Base-by-base conservation (phyloP, 2,888 invertebrate species). In the Choreutis nemorana region DNA sequence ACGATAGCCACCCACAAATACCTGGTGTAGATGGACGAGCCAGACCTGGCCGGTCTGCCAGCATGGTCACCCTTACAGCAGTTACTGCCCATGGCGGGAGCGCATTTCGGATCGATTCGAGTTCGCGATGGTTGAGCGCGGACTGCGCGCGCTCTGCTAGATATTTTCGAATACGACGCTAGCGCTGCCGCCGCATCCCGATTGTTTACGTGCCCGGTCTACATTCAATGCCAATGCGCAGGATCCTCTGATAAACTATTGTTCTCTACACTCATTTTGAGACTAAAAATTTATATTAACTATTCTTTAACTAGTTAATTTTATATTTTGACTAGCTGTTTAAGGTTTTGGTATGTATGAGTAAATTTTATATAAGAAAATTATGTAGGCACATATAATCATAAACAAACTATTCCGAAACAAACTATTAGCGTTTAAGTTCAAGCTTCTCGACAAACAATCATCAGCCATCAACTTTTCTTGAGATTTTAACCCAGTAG, bases 61-160 rank as follows among this genome's bases (percentile, higher is more conserved):
- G 75, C 71, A 39, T 79, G 71, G 55, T 81, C 81, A 55, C 81
- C 80, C 55, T 82, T 83, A 63, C 82, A 82, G 66, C 82, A 83
- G 57, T 81, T 81, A 62, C 81, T 81, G 55, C 83, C 83, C 83
- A 83, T 82, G 41, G 48, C 57, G 60, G 53, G 62, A 55, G 66
- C 64, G 51, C 75, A 73, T 68, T 46, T 56, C 5, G 56, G 52
- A 55, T 52, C 62, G 60, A 48, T 41, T 48, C 42, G 57, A 58
- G 65, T 55, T 50, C 63, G 63, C 68, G 67, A 55, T 48, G 51
- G 55, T 55, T 49, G 45, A 50, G 44, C 63, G 65, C 65, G 63
- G 53, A 71, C 68, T 71, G 73, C 60, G 55, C 42, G 43, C 14
- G 42, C 50, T 41, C 42, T n/a, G 44, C 41, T 37, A 45, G 52